Percentiles rank a stretch among this genome's conserved stretches.
Evolutionary conservation across 2,888 invertebrate genomes (phyloP).

Genomic region (Eremobia ochroleuca): DNA sequence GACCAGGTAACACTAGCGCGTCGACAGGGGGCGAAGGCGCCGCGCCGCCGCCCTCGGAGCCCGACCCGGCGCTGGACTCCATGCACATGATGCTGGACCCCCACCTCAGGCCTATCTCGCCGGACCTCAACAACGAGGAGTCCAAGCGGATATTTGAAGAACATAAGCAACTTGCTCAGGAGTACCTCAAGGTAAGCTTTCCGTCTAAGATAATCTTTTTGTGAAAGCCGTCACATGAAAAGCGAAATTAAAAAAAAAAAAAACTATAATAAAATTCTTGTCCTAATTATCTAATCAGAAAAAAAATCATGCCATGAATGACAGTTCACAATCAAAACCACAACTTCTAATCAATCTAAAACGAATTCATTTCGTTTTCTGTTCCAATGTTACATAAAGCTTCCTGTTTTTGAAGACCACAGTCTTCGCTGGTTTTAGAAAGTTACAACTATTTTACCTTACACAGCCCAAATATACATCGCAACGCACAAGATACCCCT

Average conservation of each 20-base stretch:
- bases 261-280: too few relatives aligned
- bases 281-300: background rate
- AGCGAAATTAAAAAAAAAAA: background rate
- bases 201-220: background rate
- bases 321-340: background rate
- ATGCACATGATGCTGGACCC: conserved; percentile 95
- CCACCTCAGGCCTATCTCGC: conserved; percentile 95
- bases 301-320: background rate
- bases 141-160: conserved; percentile 97
- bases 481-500: background rate
- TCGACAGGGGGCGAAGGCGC: conserved; percentile 80
- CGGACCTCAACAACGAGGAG: conserved; percentile 94
- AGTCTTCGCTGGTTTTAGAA: background rate
- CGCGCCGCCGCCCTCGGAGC: conserved; percentile 83
- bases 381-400: conserved; percentile 15
- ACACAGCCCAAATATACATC: background rate
- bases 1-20: conserved; percentile 87
- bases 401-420: background rate
- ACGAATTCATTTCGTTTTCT: conserved; percentile 1
- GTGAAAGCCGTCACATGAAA: too few relatives aligned
- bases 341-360: background rate
- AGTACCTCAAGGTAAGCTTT: conserved; percentile 94
- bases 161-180: conserved; percentile 96
- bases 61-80: conserved; percentile 92
- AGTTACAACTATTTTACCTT: conserved; percentile 2